phyloP scores from a whole-genome alignment of 2,113 vertebrate species.

The Lepus europaeus region DNA sequence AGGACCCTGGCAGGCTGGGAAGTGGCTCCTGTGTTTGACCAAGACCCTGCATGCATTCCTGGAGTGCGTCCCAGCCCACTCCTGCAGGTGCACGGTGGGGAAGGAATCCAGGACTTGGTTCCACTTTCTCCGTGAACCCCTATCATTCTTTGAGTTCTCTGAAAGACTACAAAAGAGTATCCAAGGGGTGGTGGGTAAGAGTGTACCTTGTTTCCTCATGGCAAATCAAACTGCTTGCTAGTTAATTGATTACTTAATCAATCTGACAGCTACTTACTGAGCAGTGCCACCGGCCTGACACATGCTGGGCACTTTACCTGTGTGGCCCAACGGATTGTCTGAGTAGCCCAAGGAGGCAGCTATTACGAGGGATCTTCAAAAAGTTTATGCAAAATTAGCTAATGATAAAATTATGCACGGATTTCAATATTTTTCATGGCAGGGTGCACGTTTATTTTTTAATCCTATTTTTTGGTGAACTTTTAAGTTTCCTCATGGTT shows the following conservation, averaged over 20 bases:
- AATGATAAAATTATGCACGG: too few species aligned
- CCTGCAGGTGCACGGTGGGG: neutral
- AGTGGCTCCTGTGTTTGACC: neutral
- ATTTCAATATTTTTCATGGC: too few species aligned
- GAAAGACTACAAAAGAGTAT: constrained; percentile 20
- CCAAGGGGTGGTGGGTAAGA: neutral
- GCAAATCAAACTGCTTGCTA: constrained; percentile 34
- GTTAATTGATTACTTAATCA: neutral
- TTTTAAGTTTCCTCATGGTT: too few species aligned
- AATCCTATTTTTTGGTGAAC: too few species aligned
- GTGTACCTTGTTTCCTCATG: neutral
- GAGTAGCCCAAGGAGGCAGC: neutral
- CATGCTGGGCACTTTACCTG: neutral
- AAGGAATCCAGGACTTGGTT: neutral
- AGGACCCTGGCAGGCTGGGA: neutral
- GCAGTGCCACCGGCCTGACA: neutral
- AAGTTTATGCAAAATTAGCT: too few species aligned
- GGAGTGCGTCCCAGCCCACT: neutral
- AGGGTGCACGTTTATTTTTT: too few species aligned
- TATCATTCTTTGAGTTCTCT: neutral
- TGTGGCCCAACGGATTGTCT: neutral
- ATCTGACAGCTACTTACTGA: constrained; percentile 9
- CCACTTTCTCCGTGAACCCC: constrained; percentile 10
- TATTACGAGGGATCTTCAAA: too few species aligned
- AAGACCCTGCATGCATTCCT: neutral